phyloP scores from a whole-genome alignment of 2,113 vertebrate species.

The Casuarius casuarius region DNA sequence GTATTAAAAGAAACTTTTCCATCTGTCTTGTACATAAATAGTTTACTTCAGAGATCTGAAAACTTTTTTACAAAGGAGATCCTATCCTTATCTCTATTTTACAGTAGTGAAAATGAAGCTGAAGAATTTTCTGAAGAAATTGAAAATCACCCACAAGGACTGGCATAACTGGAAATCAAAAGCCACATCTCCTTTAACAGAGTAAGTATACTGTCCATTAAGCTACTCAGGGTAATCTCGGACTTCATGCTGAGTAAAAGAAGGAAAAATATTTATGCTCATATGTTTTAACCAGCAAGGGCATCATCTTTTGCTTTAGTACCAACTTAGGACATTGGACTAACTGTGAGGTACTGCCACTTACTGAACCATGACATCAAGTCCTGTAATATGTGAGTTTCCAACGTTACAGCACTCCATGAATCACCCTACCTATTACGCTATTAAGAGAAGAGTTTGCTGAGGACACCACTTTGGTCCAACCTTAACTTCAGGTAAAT shows the following conservation, averaged over 20 bases:
- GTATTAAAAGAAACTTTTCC: background rate
- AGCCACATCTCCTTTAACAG: accelerated
- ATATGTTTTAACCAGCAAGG: background rate
- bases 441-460: background rate
- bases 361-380: background rate
- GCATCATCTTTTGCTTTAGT: background rate
- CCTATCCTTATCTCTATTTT: background rate
- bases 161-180: background rate
- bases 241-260: background rate
- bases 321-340: background rate
- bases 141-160: background rate
- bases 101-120: background rate
- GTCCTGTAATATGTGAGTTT: background rate
- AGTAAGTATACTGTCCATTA: background rate
- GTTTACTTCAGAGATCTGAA: background rate
- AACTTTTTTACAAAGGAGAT: background rate
- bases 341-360: background rate
- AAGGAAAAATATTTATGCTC: background rate
- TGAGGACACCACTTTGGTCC: background rate
- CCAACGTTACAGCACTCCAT: constrained; percentile 4
- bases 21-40: background rate
- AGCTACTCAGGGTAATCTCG: background rate
- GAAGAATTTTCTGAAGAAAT: background rate
- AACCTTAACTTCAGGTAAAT: background rate
- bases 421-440: background rate